Evolutionary conservation across 1,140 invertebrate species (phyloP).

Genomic region (Fopius arisanus): DNA sequence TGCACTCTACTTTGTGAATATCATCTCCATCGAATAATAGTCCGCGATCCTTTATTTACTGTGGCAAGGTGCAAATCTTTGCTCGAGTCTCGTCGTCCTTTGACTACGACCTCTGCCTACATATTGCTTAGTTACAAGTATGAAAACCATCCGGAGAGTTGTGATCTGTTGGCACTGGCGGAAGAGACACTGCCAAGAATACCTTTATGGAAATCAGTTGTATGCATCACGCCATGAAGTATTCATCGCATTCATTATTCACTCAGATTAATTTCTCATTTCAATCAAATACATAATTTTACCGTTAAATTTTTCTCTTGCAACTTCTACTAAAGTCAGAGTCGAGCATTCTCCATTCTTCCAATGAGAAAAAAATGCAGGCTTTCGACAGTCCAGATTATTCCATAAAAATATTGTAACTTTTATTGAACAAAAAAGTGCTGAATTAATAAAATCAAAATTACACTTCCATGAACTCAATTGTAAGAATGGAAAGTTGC

Average conservation of each 20-base stretch:
- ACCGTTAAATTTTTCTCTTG: too few species aligned
- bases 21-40: not conserved
- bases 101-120: not conserved
- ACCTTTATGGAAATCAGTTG: not conserved
- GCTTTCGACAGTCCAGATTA: too few species aligned
- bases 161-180: not conserved
- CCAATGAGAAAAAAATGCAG: too few species aligned
- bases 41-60: not conserved
- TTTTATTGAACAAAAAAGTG: too few species aligned
- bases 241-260: not conserved
- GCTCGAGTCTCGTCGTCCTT: not conserved
- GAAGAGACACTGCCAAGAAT: not conserved
- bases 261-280: too few species aligned
- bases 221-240: not conserved
- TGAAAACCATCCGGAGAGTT: not conserved
- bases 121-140: not conserved
- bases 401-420: too few species aligned
- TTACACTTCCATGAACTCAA: too few species aligned
- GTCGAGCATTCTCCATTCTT: too few species aligned
- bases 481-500: too few species aligned
- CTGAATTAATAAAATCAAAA: too few species aligned
- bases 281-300: too few species aligned
- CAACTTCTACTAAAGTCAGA: too few species aligned
- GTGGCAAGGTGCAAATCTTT: not conserved
- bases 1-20: not conserved